phyloP scores from a whole-genome alignment of 2,113 vertebrate species.

The Lanius collurio region DNA sequence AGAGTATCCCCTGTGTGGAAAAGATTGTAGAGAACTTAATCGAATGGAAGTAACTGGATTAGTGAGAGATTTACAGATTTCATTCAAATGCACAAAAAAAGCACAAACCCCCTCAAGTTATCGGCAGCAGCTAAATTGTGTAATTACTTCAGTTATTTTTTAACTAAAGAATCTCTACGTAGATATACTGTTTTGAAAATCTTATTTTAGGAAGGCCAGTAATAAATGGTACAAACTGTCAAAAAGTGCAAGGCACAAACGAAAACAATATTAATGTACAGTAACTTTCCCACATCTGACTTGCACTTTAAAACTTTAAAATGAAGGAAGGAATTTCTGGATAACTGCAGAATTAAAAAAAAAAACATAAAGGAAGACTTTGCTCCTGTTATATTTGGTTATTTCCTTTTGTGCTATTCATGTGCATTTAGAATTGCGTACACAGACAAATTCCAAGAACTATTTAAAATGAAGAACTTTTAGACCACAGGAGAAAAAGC shows the following conservation, averaged over 20 bases:
- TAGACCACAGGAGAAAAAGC: not conserved
- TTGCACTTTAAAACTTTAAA: not conserved
- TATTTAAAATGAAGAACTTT: slow-evolving; percentile 1
- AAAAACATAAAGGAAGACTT: not conserved
- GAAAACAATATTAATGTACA: not conserved
- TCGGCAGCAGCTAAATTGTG: not conserved
- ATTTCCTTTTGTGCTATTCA: not conserved
- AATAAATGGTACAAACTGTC: not conserved
- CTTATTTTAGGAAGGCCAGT: not conserved
- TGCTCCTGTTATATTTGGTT: not conserved
- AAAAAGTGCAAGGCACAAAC: not conserved
- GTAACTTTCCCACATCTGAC: not conserved
- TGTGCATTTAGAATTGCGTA: not conserved
- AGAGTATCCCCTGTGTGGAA: not conserved
- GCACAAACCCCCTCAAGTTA: slow-evolving; percentile 23
- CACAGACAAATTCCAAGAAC: not conserved
- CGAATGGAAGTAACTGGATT: slow-evolving; percentile 31
- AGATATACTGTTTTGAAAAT: not conserved
- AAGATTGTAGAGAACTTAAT: slow-evolving; percentile 22
- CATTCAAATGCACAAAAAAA: slow-evolving; percentile 32
- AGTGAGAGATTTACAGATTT: slow-evolving; percentile 15
- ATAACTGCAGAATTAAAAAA: not conserved
- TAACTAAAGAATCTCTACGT: not conserved
- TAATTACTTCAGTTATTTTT: not conserved
- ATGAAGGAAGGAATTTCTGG: not conserved